Evolutionary conservation across 2,888 invertebrate species (phyloP), one percentile per base, ranked within the genome.

Genomic region (Dione juno): DNA sequence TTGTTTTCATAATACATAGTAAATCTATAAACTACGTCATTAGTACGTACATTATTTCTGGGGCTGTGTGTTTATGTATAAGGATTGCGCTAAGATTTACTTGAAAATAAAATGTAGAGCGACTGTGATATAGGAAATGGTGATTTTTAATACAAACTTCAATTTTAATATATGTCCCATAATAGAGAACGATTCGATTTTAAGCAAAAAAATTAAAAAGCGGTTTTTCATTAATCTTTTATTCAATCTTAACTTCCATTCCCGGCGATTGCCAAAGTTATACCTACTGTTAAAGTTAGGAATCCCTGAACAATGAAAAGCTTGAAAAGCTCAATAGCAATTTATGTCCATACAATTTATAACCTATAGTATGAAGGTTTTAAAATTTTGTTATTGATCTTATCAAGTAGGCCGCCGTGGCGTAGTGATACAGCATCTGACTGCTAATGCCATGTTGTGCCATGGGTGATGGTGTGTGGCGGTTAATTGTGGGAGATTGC

Each of bases 341-440:
- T 57, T 57, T 57, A 16, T 16, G 16, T 11, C 37, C 57, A 40
- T 57, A 11, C 40, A 40, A 57, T 57, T 57, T 57, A n/a, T n/a
- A 37, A 40, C 57, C 16, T 57, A 21, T 28, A 3, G 16, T 7
- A 57, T 50, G 19, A 16, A 50, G 50, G 11, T 50, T 50, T 50
- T 19, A 50, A 50, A 19, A 16, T 19, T 50, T 21, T 50, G 5
- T 28, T 3, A 28, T 28, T 28, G 5, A 28, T 28, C 5, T 28
- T 28, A n/a, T n/a, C n/a, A n/a, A 28, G 28, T 28, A 3, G 28
- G 28, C 28, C 28, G 28, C 28, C 5, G 28, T 28, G 28, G 28
- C 28, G 5, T 28, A 28, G 28, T 3, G n/a, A n/a, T n/a, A n/a
- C n/a, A n/a, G n/a, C n/a, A n/a, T n/a, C n/a, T n/a, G n/a, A n/a